phyloP scores from a whole-genome alignment of 2,797 vertebrate genomes.

The Channa striata region DNA sequence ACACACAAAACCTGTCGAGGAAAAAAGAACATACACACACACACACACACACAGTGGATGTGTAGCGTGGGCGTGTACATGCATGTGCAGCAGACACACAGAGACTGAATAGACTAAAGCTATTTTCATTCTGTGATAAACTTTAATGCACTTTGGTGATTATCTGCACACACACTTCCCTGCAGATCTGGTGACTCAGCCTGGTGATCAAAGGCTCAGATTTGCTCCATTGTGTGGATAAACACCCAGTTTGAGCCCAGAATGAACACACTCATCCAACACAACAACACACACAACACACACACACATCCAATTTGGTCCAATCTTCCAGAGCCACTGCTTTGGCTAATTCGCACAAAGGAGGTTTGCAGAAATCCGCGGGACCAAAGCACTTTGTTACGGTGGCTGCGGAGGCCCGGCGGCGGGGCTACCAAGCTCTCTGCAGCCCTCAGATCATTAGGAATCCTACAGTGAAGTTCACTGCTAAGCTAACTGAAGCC shows the following conservation, averaged over 20 bases:
- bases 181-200: constrained; percentile 65
- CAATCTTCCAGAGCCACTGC: constrained; percentile 74
- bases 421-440: constrained; percentile 42
- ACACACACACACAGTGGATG: neutral
- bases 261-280: constrained; percentile 62
- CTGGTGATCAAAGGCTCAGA: constrained; percentile 79
- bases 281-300: constrained; percentile 33
- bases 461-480: constrained; percentile 44
- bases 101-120: constrained; percentile 39
- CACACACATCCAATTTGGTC: constrained; percentile 65
- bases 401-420: constrained; percentile 28
- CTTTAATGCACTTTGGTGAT: constrained; percentile 49
- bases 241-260: constrained; percentile 66
- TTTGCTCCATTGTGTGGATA: constrained; percentile 80
- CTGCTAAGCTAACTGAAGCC: constrained; percentile 53
- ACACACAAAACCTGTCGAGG: neutral
- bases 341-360: constrained; percentile 59
- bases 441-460: constrained; percentile 50
- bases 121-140: constrained; percentile 46
- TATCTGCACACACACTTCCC: constrained; percentile 44
- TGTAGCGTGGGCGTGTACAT: neutral
- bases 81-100: neutral
- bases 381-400: constrained; percentile 50
- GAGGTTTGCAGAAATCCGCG: constrained; percentile 44
- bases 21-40: constrained; percentile 1